A percentile compares a stretch with the other conserved stretches of the same genome.
phyloP scores from a whole-genome alignment of 1,140 invertebrate species.

The Saxidomus purpurata region DNA sequence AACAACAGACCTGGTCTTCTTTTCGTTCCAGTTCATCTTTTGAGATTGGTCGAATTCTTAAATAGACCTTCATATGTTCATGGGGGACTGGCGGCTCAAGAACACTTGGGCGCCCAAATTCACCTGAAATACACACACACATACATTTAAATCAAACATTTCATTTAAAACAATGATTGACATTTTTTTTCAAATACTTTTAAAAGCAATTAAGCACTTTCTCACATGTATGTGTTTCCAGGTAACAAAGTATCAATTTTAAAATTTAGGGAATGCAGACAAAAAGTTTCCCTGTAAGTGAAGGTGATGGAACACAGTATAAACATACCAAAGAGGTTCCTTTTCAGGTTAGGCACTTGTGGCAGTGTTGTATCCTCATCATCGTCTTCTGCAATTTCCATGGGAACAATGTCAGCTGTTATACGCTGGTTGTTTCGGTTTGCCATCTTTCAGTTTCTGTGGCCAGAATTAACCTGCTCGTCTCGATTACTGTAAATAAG shows the following conservation, averaged over 20 bases:
- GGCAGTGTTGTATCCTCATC: not conserved
- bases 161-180: no score
- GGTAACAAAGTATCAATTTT: no score
- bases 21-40: conserved; percentile 74
- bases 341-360: not conserved
- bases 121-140: conserved; percentile 33
- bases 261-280: no score
- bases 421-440: conserved; percentile 29
- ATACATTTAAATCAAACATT: no score
- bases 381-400: conserved; percentile 17
- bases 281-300: no score
- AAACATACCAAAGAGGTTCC: conserved; percentile 49
- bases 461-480: no score
- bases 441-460: conserved; percentile 6
- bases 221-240: no score
- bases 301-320: no score
- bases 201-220: no score
- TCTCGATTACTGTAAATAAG: no score
- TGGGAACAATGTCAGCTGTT: conserved; percentile 51
- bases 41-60: conserved; percentile 83
- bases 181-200: no score
- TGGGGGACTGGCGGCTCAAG: not conserved
- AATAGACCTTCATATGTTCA: conserved; percentile 84
- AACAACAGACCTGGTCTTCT: conserved; percentile 79
- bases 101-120: conserved; percentile 52